Evolutionary conservation across 2,797 vertebrate species (phyloP), one percentile per base, ranked within the genome.

Genomic region (Meda fulgida): DNA sequence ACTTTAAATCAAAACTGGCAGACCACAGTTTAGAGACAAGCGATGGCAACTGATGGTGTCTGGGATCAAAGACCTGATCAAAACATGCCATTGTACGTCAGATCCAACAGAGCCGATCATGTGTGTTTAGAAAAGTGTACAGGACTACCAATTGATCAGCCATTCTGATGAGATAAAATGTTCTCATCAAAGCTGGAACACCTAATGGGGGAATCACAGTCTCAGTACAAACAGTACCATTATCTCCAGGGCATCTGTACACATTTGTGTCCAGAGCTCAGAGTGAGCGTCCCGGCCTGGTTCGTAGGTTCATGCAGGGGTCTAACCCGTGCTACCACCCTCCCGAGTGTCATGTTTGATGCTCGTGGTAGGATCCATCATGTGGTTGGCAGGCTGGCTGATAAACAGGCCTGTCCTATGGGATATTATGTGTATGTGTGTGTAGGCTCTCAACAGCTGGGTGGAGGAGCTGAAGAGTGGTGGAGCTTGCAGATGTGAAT

Each of bases 341-440:
- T 89, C 85, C 89, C 73, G 71, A 85, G 90, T 91, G 92, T 94
- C 93, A 93, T 78, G 88, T 94, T 89, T 92, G 93, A 94, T 92
- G 93, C 93, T 94, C 92, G 89, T 93, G 93, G 92, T 93, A 91
- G 93, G 93, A 94, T 94, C 94, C 94, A 94, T 95, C 95, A 95
- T 94, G 93, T 94, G 93, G 89, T 92, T 94, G 94, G 94, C 93
- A 94, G 93, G 90, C 92, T 90, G 92, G 91, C 92, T 94, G 93
- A 92, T 94, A 95, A 93, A 95, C 95, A 95, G 93, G 91, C 91
- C 89, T 88, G 46, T 95, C 94, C 93, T 92, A 67, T 88, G 93
- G 92, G 94, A 93, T 80, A 83, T 21, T 77, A 84, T 81, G 51
- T 73, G 88, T 87, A 90, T 90, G 91, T 92, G 92, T 91, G 76